These are phyloP conservation scores for Cardinalis cardinalis DNA, from an alignment of 2,113 vertebrate species.

Conservation along the genomic window DNA sequence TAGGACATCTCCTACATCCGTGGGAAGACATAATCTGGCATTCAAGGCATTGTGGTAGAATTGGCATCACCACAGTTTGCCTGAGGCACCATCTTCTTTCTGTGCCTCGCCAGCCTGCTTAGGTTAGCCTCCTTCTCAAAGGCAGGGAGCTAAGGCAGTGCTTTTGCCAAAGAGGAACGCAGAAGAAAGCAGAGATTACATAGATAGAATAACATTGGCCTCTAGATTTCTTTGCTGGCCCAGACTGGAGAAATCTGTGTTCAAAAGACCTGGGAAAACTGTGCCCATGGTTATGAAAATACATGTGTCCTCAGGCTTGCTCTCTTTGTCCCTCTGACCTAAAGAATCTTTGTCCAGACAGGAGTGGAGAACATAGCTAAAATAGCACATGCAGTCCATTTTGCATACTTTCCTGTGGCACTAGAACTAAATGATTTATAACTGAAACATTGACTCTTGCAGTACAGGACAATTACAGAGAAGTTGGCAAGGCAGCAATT, in stretches of 20 bases:
- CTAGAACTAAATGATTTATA: conserved; percentile 2
- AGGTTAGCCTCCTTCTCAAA: conserved; percentile 6
- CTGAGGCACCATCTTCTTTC: conserved; percentile 22
- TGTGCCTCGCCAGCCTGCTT: not conserved
- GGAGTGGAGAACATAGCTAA: not conserved
- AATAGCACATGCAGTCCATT: not conserved
- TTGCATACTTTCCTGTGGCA: conserved; percentile 24
- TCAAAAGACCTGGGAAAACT: not conserved
- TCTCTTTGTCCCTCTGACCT: conserved; percentile 4
- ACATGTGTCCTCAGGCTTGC: rapidly evolving
- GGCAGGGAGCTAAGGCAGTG: not conserved
- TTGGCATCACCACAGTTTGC: conserved; percentile 38
- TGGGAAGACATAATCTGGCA: conserved; percentile 41
- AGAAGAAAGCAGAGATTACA: not conserved
- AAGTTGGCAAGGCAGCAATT: not conserved
- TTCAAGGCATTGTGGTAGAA: conserved; percentile 51
- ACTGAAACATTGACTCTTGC: not conserved
- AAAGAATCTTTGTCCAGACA: not conserved
- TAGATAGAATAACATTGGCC: not conserved
- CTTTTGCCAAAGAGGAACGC: not conserved
- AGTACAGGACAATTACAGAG: not conserved
- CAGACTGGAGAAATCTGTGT: not conserved
- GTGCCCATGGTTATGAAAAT: not conserved
- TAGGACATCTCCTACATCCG: conserved; percentile 19
- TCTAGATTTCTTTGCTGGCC: not conserved